These are phyloP conservation scores for Lutraria lutraria DNA, from an alignment of 2,888 invertebrate species.

Conservation along the genomic window DNA sequence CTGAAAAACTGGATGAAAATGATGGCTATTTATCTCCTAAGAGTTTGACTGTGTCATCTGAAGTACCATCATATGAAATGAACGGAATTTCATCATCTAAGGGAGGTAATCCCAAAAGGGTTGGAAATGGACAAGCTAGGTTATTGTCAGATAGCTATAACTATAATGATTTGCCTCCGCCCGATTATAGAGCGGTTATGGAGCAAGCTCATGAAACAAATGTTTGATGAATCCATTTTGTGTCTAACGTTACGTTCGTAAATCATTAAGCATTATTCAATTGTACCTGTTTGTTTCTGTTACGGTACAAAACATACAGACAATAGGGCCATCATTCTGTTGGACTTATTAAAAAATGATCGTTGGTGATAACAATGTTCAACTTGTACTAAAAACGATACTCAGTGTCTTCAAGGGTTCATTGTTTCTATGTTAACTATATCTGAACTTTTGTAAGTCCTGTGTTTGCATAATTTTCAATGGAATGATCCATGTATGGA, in stretches of 20 bases:
- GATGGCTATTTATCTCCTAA: conserved; percentile 82
- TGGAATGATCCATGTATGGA: not conserved
- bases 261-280: conserved; percentile 20
- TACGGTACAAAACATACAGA: not conserved
- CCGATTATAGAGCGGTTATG: conserved; percentile 80
- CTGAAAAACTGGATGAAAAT: conserved; percentile 77
- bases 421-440: not conserved
- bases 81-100: conserved; percentile 56
- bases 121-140: conserved; percentile 66
- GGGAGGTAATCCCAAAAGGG: conserved; percentile 44
- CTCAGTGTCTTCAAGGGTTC: not conserved
- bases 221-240: conserved; percentile 47
- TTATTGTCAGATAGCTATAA: conserved; percentile 75
- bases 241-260: not conserved
- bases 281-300: not conserved
- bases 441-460: not conserved
- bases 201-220: conserved; percentile 68
- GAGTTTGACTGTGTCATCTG: conserved; percentile 60
- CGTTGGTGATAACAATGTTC: not conserved
- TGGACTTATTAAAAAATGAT: not conserved
- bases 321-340: not conserved
- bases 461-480: not conserved
- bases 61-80: conserved; percentile 59
- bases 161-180: conserved; percentile 78
- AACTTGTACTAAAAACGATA: not conserved